phyloP scores from a whole-genome alignment of 2,113 vertebrate genomes.

The Notothenia rossii region DNA sequence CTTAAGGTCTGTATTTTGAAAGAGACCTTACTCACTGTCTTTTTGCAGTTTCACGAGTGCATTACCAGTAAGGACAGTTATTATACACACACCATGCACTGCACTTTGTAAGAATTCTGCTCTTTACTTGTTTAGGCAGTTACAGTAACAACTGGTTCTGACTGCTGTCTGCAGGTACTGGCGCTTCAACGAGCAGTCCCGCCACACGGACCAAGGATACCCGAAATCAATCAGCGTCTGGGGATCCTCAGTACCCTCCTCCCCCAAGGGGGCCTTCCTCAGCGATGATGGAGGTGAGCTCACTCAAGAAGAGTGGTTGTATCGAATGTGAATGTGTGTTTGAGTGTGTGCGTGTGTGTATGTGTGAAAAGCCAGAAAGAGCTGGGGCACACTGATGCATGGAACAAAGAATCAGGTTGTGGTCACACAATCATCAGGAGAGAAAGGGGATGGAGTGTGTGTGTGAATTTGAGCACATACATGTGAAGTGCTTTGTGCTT shows the following conservation, averaged over 20 bases:
- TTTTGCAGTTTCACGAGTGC: not conserved
- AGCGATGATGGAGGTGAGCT: conserved; percentile 92
- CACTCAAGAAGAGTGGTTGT: conserved; percentile 10
- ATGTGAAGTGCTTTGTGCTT: conserved; percentile 1
- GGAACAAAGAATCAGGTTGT: conserved; percentile 57
- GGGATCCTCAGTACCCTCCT: conserved; percentile 91
- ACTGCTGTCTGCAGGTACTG: conserved; percentile 89
- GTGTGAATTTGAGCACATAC: conserved; percentile 28
- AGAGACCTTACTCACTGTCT: not conserved
- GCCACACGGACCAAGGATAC: conserved; percentile 89
- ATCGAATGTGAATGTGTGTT: no score
- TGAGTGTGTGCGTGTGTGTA: conserved; percentile 1
- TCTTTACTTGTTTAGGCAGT: conserved; percentile 21
- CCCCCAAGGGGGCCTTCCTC: conserved; percentile 95
- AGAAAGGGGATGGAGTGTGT: not conserved
- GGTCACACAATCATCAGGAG: conserved; percentile 26
- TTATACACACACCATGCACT: not conserved
- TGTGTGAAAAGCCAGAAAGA: not conserved
- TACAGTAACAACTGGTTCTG: not conserved
- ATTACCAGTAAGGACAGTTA: not conserved
- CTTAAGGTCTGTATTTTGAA: not conserved
- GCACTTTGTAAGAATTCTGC: not conserved
- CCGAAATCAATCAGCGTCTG: conserved; percentile 94
- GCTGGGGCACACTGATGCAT: conserved; percentile 21
- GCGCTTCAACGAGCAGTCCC: conserved; percentile 94